Percentiles rank a stretch among this genome's conserved stretches.
These are phyloP conservation scores for Protaetia brevitarsis DNA, from an alignment of 1,140 invertebrate genomes.

Conservation along the genomic window DNA sequence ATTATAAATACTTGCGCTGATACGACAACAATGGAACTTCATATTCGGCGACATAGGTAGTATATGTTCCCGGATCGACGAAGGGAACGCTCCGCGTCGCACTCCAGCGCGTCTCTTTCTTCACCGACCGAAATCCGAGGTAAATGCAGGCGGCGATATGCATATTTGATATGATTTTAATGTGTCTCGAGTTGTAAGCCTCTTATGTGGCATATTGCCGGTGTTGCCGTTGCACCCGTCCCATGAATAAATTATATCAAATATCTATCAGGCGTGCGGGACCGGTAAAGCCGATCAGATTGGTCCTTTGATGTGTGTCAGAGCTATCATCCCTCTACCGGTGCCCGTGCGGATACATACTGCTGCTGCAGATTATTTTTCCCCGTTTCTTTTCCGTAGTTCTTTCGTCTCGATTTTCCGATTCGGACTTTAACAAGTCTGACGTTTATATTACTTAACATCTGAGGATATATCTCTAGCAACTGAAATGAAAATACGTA, in stretches of 20 bases:
- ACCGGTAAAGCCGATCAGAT: conserved; percentile 46
- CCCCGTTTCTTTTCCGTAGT: too few relatives aligned
- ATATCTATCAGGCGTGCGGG: conserved; percentile 47
- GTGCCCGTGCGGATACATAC: not conserved
- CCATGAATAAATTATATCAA: conserved; percentile 52
- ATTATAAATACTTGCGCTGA: too few relatives aligned
- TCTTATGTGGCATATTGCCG: conserved; percentile 47
- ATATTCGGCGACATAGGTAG: not conserved
- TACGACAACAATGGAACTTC: not conserved
- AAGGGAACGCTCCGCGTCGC: not conserved
- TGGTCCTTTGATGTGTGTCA: conserved; percentile 44
- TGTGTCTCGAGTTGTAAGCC: conserved; percentile 50
- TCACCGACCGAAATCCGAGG: conserved; percentile 40
- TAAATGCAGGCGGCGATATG: conserved; percentile 47
- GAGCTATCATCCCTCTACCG: not conserved
- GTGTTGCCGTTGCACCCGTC: conserved; percentile 45
- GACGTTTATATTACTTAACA: too few relatives aligned
- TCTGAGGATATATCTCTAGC: too few relatives aligned
- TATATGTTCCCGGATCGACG: not conserved
- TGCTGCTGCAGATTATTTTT: conserved; percentile 4
- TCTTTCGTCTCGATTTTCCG: too few relatives aligned
- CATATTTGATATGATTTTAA: conserved; percentile 53
- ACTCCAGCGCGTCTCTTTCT: not conserved
- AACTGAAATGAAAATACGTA: too few relatives aligned
- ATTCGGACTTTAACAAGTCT: conserved; percentile 9